These are phyloP conservation scores for Delia radicum DNA, from an alignment of 1,140 invertebrate species.

Conservation along the genomic window DNA sequence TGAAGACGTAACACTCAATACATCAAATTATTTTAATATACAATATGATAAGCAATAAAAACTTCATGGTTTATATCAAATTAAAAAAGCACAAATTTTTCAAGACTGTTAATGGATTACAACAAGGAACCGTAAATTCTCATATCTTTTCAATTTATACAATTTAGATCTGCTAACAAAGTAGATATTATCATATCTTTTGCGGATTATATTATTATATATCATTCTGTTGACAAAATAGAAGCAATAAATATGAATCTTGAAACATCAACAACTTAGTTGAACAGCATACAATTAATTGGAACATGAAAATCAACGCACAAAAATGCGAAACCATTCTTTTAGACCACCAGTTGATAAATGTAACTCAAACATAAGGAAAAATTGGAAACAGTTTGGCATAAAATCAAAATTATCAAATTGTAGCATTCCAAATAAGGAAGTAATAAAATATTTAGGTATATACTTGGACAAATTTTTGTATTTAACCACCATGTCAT, in stretches of 20 bases:
- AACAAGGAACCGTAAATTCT: conserved; percentile 7
- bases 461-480: conserved; percentile 4
- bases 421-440: too few species aligned
- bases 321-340: conserved; percentile 22
- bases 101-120: conserved; percentile 2
- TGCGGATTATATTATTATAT: conserved; percentile 11
- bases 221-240: neutral
- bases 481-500: neutral
- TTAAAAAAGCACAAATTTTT: neutral
- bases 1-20: neutral
- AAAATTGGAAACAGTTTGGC: conserved; percentile 53
- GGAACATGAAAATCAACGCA: conserved; percentile 12
- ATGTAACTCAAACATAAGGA: conserved; percentile 43
- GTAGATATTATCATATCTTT: neutral
- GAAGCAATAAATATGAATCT: neutral
- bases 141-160: conserved; percentile 9
- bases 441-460: too few species aligned
- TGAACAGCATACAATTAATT: neutral
- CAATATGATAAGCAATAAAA: conserved; percentile 4
- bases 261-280: neutral
- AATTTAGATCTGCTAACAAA: neutral
- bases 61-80: neutral
- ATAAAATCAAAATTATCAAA: too few species aligned
- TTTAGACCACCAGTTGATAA: neutral
- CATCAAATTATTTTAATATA: neutral